phyloP scores from a whole-genome alignment of 1,140 invertebrate genomes.

The Luehdorfia chinensis region DNA sequence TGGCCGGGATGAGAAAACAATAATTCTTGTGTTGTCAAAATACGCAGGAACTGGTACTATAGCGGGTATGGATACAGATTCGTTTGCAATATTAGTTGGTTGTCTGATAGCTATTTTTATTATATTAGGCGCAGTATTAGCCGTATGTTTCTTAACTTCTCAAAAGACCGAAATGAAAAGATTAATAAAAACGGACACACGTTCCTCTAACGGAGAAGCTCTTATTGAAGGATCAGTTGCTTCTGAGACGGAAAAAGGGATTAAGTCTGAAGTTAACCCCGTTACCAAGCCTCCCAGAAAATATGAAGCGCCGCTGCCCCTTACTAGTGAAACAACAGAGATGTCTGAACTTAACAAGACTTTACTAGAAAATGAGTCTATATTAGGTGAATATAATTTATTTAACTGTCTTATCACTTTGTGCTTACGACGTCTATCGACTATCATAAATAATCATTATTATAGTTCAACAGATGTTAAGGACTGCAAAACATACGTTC shows the following conservation, averaged over 20 bases:
- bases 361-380: conserved; percentile 82
- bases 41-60: conserved; percentile 63
- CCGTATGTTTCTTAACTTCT: conserved; percentile 82
- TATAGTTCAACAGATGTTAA: too few species aligned
- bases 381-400: conserved; percentile 85
- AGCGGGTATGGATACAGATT: conserved; percentile 65
- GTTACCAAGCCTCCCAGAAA: conserved; percentile 85
- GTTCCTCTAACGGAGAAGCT: conserved; percentile 80
- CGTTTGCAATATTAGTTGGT: conserved; percentile 76
- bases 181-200: conserved; percentile 79
- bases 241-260: conserved; percentile 85
- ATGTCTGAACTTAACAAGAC: conserved; percentile 89
- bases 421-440: too few species aligned
- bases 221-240: conserved; percentile 77
- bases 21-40: conserved; percentile 80
- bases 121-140: conserved; percentile 78
- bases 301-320: conserved; percentile 81
- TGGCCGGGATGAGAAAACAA: conserved; percentile 86
- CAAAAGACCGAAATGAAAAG: conserved; percentile 78
- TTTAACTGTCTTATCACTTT: too few species aligned
- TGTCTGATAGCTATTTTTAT: conserved; percentile 75
- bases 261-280: conserved; percentile 87
- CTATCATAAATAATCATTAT: too few species aligned
- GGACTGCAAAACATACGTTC: too few species aligned
- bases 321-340: conserved; percentile 83